Conservation (phyloP, 2,888 invertebrate species). For the Ischnus inquisitorius region DNA sequence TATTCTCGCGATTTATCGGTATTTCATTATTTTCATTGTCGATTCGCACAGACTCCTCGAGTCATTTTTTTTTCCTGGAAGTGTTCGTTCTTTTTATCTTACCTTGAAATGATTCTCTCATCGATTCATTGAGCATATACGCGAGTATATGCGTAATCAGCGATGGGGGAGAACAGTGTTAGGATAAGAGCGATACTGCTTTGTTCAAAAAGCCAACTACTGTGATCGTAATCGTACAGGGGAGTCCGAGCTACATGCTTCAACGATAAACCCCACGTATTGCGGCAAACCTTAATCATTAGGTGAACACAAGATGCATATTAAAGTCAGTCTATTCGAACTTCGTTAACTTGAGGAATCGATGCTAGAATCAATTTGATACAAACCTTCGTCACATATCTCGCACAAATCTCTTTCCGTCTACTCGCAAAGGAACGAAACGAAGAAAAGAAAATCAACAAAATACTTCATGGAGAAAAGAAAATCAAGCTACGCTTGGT, state of each 20-base stretch:
- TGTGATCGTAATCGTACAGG: constrained; percentile 19
- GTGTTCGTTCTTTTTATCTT: constrained; percentile 7
- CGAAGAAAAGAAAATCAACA: not conserved
- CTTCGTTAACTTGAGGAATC: constrained; percentile 26
- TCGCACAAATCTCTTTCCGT: constrained; percentile 47
- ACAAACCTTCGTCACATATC: constrained; percentile 27
- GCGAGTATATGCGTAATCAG: not conserved
- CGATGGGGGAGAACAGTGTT: not conserved
- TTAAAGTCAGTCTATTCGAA: constrained; percentile 19
- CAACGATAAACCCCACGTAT: constrained; percentile 38
- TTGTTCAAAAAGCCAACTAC: constrained; percentile 47
- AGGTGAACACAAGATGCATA: constrained; percentile 56
- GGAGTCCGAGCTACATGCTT: constrained; percentile 50
- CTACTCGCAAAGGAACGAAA: constrained; percentile 31
- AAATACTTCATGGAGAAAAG: constrained; percentile 6
- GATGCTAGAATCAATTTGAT: constrained; percentile 20
- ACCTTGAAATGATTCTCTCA: constrained; percentile 22
- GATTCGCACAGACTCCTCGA: not conserved
- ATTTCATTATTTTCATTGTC: not conserved
- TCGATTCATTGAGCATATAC: not conserved
- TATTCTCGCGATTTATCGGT: not conserved
- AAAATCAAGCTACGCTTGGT: constrained; percentile 11
- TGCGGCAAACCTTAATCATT: constrained; percentile 39
- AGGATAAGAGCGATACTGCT: constrained; percentile 18
- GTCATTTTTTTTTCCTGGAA: not conserved